phyloP scores from a whole-genome alignment of 2,888 invertebrate species.

The Synanthedon tipuliformis region DNA sequence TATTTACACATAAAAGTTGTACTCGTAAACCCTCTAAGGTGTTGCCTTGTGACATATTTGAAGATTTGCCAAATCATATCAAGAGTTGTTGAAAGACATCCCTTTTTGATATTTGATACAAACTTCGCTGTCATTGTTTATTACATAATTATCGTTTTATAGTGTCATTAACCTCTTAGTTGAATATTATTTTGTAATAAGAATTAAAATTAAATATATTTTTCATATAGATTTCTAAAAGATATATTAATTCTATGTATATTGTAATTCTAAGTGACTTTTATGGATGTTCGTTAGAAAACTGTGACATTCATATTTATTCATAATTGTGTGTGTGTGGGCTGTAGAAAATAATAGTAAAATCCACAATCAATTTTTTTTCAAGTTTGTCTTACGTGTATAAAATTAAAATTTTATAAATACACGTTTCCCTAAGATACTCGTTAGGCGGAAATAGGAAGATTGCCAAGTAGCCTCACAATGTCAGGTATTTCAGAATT shows the following conservation, averaged over 20 bases:
- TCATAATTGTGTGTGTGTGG: no score
- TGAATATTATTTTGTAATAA: no score
- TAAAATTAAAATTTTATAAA: no score
- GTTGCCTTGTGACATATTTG: conserved; percentile 35
- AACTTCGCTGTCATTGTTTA: neutral
- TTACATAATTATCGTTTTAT: neutral
- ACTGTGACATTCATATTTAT: no score
- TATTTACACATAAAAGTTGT: neutral
- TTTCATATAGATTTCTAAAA: no score
- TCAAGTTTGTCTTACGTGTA: no score
- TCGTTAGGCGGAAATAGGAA: conserved; percentile 35
- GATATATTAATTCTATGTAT: no score
- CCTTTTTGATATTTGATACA: neutral
- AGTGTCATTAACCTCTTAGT: neutral
- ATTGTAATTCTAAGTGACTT: no score
- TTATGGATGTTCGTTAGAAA: no score
- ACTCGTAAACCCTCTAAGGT: conserved; percentile 12
- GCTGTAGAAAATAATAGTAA: no score
- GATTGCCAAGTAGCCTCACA: conserved; percentile 39
- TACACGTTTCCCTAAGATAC: neutral
- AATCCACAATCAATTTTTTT: no score
- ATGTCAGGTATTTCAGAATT: conserved; percentile 52
- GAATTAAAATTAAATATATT: no score
- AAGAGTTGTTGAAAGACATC: neutral
- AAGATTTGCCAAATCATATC: conserved; percentile 25